phyloP scores from a whole-genome alignment of 92 coral and sea anemone genomes.

The Ricordea florida region DNA sequence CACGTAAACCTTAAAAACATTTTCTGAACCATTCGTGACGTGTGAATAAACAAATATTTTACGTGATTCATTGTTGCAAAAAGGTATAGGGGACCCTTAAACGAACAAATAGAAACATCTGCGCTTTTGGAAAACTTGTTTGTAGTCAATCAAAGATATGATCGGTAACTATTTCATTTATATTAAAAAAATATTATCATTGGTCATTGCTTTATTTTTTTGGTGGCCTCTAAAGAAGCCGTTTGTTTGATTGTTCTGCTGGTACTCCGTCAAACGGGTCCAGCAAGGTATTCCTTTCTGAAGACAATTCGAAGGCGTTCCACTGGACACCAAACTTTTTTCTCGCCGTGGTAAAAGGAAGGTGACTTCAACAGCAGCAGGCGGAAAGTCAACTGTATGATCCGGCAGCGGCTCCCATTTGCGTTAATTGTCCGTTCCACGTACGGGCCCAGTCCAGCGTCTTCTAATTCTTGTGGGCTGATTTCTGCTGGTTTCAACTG shows the following conservation, averaged over 20 bases:
- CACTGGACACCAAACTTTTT: constrained; percentile 2
- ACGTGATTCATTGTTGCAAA: neutral
- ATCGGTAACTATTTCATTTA: neutral
- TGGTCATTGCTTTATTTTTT: neutral
- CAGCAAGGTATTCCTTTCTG: neutral
- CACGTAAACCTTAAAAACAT: no score
- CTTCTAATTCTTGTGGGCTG: neutral
- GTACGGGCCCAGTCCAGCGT: neutral
- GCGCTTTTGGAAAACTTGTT: no score
- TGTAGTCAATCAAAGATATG: no score
- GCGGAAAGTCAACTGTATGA: constrained; percentile 20
- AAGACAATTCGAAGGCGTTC: neutral
- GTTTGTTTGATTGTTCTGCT: neutral
- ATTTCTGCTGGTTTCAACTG: neutral
- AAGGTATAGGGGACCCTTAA: no score
- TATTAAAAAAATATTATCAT: neutral
- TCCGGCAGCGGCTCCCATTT: neutral
- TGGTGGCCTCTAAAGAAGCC: neutral
- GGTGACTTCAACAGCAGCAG: constrained; percentile 4
- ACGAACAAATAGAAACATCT: no score
- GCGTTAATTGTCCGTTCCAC: constrained; percentile 6
- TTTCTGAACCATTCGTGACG: no score
- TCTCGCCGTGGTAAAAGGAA: constrained; percentile 7
- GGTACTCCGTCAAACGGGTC: neutral
- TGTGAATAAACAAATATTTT: neutral